A percentile compares a stretch with the other conserved stretches of the same genome.
Conservation (phyloP, 2,888 invertebrate species). For the Ophion ellenae region DNA sequence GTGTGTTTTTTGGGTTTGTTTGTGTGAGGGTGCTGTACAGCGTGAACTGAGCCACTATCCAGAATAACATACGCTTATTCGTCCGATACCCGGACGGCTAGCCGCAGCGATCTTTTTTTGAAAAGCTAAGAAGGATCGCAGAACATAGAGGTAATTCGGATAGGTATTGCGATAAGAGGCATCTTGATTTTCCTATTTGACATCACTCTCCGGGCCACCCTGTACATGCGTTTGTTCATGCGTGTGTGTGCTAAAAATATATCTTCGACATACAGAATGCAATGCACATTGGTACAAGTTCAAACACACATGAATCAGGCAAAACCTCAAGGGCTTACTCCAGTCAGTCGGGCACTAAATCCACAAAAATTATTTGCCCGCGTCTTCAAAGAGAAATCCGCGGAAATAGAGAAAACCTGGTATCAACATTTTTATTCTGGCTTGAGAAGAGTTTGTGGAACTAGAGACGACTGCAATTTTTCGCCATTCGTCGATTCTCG, state of each 20-base stretch:
- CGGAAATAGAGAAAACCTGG: not conserved
- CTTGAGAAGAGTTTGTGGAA: not conserved
- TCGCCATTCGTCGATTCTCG: too few relatives aligned
- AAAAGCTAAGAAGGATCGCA: too few relatives aligned
- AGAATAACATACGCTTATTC: too few relatives aligned
- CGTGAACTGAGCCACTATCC: too few relatives aligned
- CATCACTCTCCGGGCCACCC: not conserved
- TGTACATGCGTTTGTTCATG: not conserved
- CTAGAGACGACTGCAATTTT: not conserved
- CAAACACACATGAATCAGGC: slow-evolving; percentile 11
- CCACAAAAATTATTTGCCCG: not conserved
- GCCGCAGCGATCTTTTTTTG: too few relatives aligned
- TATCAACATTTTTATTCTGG: not conserved
- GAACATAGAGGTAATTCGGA: not conserved
- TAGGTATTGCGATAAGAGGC: not conserved
- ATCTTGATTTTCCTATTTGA: not conserved
- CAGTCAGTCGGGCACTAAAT: not conserved
- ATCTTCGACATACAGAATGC: not conserved
- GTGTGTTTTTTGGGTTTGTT: too few relatives aligned
- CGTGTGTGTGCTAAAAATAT: not conserved
- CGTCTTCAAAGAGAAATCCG: not conserved
- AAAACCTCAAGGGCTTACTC: not conserved
- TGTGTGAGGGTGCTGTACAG: too few relatives aligned
- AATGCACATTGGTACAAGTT: slow-evolving; percentile 4
- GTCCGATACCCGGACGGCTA: too few relatives aligned